phyloP scores from a whole-genome alignment of 1,140 invertebrate species.

The Anastatus disparis region DNA sequence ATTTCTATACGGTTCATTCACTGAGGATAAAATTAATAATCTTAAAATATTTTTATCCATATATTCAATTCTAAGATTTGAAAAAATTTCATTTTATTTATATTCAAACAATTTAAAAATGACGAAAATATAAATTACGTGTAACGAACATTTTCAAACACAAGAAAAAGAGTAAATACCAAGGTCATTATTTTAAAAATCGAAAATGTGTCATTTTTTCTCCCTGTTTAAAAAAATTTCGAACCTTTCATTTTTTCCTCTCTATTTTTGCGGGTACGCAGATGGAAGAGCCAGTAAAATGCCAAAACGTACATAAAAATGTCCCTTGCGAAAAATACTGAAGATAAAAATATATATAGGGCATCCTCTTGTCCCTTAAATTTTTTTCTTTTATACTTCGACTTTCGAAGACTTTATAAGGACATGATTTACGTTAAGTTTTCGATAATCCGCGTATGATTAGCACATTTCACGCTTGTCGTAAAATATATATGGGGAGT shows the following conservation, averaged over 20 bases:
- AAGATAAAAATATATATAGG: slow-evolving; percentile 3
- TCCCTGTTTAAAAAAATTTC: neutral
- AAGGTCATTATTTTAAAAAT: too few relatives aligned
- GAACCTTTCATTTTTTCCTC: neutral
- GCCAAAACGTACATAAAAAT: neutral
- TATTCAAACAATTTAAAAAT: too few relatives aligned
- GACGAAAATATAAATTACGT: too few relatives aligned
- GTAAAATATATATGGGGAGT: neutral
- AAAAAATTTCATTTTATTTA: too few relatives aligned
- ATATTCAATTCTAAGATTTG: too few relatives aligned
- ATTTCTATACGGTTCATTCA: too few relatives aligned
- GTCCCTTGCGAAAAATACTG: neutral
- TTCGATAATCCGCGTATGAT: slow-evolving; percentile 9
- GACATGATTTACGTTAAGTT: neutral
- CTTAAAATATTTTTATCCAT: too few relatives aligned
- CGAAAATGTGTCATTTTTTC: too few relatives aligned
- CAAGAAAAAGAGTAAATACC: too few relatives aligned
- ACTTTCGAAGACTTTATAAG: neutral
- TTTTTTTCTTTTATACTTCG: neutral
- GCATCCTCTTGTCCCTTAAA: neutral
- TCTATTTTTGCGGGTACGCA: neutral
- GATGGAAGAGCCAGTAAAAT: neutral
- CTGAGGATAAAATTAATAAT: too few relatives aligned
- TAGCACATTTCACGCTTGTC: slow-evolving; percentile 10
- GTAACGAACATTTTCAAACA: too few relatives aligned